Base-by-base conservation (phyloP, 2,113 vertebrate species). In the Melospiza melodia region DNA sequence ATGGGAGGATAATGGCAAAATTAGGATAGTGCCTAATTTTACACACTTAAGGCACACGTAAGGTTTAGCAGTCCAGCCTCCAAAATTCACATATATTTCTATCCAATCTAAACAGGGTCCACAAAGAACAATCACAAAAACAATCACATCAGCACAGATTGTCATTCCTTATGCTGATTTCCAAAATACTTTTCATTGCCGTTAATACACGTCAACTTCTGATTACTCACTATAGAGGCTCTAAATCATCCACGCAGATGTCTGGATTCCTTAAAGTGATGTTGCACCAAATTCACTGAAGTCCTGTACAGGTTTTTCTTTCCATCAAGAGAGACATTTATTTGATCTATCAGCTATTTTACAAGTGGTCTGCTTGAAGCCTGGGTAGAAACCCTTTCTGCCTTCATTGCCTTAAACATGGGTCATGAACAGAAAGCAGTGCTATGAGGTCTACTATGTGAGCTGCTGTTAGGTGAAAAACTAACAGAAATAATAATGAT, bases 261-360 rank as follows among this genome's bases (percentile, higher is more conserved):
- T 41, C 30, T 59, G n/a, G 33, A 76, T 62, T 86, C 22, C n/a
- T 83, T 68, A 6, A 68, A 73, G 28, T 11, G 25, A 51, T 52
- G 9, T 59, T 57, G 74, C 19, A 66, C 9, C 23, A 30, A 3
- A 65, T 39, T 43, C 5, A 1, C 48, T 49, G 1, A 76, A 75
- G 48, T 43, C 39, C 49, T 41, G 15, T 13, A 35, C n/a, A 69
- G n/a, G 27, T 66, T 81, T 30, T 27, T 74, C 41, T 69, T 69
- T 27, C 65, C n/a, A 55, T n/a, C 35, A 39, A 18, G 6, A 57
- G 20, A 3, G 1, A 16, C 0, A 2, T 3, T 41, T 67, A 51
- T 35, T 27, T 51, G 7, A 58, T 25, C 25, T 54, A 25, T 33
- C 75, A 83, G 43, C 46, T 86, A 17, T 23, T 58, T 12, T 33